These are phyloP conservation scores for Dinoponera quadriceps DNA, from an alignment of 1,140 invertebrate species.

Conservation along the genomic window DNA sequence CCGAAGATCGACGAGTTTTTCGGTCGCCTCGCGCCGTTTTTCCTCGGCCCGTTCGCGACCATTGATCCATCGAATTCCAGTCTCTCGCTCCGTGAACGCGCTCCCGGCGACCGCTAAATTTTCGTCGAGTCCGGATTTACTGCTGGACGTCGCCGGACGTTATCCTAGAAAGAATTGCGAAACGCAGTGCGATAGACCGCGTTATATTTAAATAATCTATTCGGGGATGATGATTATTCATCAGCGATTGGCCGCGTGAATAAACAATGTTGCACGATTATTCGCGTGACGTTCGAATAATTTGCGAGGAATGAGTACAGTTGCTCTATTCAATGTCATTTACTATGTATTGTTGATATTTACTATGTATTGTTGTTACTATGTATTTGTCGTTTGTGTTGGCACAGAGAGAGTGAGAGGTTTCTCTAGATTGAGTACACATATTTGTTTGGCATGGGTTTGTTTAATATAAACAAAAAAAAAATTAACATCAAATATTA, in stretches of 20 bases:
- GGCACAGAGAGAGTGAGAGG: no score
- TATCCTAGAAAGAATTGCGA: slow-evolving; percentile 35
- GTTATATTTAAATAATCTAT: slow-evolving; percentile 45
- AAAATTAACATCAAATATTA: no score
- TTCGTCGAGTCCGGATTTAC: slow-evolving; percentile 29
- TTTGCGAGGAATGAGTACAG: background rate
- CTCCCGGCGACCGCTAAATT: slow-evolving; percentile 40
- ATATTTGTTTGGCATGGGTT: no score
- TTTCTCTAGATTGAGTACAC: no score
- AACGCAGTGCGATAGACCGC: background rate
- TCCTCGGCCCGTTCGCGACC: background rate
- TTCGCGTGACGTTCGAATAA: background rate
- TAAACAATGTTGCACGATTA: background rate
- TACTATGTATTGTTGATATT: background rate
- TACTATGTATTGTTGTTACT: background rate
- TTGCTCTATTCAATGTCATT: background rate
- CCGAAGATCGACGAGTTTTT: slow-evolving; percentile 71
- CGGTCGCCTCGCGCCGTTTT: slow-evolving; percentile 20
- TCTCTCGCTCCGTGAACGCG: background rate
- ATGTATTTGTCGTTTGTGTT: background rate
- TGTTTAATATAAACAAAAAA: no score
- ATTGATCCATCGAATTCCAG: slow-evolving; percentile 21
- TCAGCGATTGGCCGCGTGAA: background rate
- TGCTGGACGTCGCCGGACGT: background rate
- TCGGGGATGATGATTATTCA: background rate